Conservation (phyloP, 2,113 vertebrate genomes). For the Condylura cristata region DNA sequence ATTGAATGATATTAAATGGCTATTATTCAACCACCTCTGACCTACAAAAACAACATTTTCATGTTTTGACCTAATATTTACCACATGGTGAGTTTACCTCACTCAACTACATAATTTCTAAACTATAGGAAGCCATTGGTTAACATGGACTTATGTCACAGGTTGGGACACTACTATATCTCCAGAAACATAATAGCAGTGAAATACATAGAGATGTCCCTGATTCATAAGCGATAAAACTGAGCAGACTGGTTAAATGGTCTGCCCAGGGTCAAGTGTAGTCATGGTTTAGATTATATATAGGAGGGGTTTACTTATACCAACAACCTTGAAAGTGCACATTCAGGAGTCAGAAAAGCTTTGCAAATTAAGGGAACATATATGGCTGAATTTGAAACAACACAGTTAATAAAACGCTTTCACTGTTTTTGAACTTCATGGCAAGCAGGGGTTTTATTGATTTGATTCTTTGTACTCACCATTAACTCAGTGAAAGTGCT, state of each 20-base stretch:
- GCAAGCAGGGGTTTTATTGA: slow-evolving; percentile 72
- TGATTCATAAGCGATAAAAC: background rate
- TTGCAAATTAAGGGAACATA: slow-evolving; percentile 49
- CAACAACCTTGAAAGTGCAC: slow-evolving; percentile 17
- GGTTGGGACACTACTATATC: background rate
- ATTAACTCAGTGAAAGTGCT: slow-evolving; percentile 74
- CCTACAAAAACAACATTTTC: background rate
- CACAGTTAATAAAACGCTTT: slow-evolving; percentile 72
- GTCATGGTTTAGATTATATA: background rate
- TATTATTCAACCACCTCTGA: background rate
- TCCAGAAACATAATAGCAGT: background rate
- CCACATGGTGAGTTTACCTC: background rate
- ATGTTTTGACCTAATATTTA: slow-evolving; percentile 1
- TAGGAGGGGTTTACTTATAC: background rate
- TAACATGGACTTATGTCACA: background rate
- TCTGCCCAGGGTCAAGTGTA: background rate
- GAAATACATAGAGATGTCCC: background rate
- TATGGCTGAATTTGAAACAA: slow-evolving; percentile 72
- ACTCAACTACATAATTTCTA: background rate
- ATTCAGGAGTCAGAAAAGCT: background rate
- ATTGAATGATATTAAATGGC: background rate
- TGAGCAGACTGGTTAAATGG: background rate
- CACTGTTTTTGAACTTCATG: slow-evolving; percentile 69
- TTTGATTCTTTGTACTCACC: slow-evolving; percentile 74
- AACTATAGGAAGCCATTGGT: background rate